A percentile compares a stretch with the other conserved stretches of the same genome.
Evolutionary conservation across 2,113 vertebrate genomes (phyloP).

Genomic region (Leucopsar rothschildi): DNA sequence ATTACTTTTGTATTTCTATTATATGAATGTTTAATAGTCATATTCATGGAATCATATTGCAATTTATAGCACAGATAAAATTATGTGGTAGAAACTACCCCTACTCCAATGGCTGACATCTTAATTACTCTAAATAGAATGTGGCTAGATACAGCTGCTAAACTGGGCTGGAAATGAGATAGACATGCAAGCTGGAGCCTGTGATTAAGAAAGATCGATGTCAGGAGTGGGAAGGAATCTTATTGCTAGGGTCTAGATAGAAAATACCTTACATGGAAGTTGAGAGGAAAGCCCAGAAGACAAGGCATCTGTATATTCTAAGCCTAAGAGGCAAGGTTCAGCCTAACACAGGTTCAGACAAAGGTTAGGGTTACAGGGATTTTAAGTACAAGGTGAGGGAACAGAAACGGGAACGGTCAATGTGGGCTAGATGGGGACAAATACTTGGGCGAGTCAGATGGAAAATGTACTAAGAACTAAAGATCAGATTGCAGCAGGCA

Average conservation of each 20-base stretch:
- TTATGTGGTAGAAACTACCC: background rate
- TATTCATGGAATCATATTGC: background rate
- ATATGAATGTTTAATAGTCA: background rate
- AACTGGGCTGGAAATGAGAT: background rate
- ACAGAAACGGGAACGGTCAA: background rate
- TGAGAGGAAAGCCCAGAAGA: background rate
- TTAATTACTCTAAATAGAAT: background rate
- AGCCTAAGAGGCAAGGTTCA: background rate
- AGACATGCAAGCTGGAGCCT: background rate
- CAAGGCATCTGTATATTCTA: background rate
- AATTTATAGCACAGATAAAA: background rate
- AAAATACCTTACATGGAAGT: background rate
- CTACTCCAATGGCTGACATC: background rate
- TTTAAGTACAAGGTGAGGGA: background rate
- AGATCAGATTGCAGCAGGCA: background rate
- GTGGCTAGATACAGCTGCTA: background rate
- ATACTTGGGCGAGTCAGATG: background rate
- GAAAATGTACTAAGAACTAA: background rate
- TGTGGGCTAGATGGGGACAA: background rate
- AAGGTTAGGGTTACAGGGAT: background rate
- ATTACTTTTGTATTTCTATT: background rate
- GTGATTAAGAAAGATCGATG: background rate
- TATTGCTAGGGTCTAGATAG: background rate
- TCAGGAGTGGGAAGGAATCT: background rate
- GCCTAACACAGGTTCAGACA: background rate